A percentile compares a stretch with the other conserved stretches of the same genome.
Evolutionary conservation across 2,888 invertebrate genomes (phyloP).

Genomic region (Cryptocheilus praepositus): DNA sequence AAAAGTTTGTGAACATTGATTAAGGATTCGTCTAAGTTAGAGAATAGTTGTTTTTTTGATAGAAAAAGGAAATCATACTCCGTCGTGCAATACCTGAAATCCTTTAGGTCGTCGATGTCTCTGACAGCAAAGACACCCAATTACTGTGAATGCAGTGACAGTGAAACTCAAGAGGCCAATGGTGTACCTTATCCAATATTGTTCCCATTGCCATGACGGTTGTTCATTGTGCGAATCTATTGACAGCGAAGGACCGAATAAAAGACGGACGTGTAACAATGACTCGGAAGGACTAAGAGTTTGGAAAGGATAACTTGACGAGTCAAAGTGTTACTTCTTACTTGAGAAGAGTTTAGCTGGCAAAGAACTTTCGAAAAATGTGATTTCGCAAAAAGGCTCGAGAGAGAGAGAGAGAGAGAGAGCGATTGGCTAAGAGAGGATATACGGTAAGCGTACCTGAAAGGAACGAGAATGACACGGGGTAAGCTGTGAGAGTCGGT

Average conservation of each 20-base stretch:
- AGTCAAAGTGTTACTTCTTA: too few relatives aligned
- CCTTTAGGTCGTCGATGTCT: constrained; percentile 69
- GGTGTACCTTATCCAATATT: constrained; percentile 63
- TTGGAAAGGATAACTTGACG: neutral
- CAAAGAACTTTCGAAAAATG: too few relatives aligned
- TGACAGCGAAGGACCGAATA: constrained; percentile 9
- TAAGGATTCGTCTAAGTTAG: constrained; percentile 34
- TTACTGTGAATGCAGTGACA: constrained; percentile 64
- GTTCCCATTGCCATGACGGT: constrained; percentile 59
- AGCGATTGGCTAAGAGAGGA: too few relatives aligned
- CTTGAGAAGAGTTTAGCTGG: too few relatives aligned
- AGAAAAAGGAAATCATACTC: neutral
- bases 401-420: too few relatives aligned
- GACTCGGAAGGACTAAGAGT: neutral
- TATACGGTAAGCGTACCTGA: constrained; percentile 41
- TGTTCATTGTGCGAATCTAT: constrained; percentile 39
- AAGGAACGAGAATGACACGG: constrained; percentile 55
- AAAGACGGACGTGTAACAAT: neutral
- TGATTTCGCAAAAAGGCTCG: too few relatives aligned
- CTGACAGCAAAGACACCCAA: constrained; percentile 70
- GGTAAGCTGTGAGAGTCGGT: constrained; percentile 64
- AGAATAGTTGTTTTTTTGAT: constrained; percentile 21
- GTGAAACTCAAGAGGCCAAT: constrained; percentile 64
- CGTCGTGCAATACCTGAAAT: constrained; percentile 64
- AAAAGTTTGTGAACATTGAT: constrained; percentile 52